Evolutionary conservation across 2,797 vertebrate species (phyloP).

Genomic region (Carduelis carduelis): DNA sequence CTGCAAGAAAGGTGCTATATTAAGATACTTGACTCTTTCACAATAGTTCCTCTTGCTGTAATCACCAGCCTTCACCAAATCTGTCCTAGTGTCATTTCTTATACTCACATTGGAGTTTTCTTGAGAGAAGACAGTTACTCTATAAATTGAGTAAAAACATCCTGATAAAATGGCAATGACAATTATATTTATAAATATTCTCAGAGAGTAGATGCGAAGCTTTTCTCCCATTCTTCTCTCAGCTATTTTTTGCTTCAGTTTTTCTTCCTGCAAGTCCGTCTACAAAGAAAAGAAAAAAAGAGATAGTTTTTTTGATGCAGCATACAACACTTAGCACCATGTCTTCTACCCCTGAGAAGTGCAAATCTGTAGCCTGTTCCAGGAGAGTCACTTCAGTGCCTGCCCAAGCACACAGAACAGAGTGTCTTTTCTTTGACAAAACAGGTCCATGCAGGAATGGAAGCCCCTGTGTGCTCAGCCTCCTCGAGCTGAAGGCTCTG

Average conservation of each 20-base stretch:
- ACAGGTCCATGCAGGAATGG: background rate
- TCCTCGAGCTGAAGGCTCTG: background rate
- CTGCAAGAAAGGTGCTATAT: background rate
- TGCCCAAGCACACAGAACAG: background rate
- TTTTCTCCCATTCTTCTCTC: slow-evolving; percentile 82
- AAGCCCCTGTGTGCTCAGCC: background rate
- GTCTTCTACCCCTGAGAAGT: background rate
- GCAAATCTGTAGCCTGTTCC: background rate
- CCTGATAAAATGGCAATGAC: slow-evolving; percentile 81
- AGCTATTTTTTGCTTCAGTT: slow-evolving; percentile 86
- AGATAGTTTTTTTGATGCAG: background rate
- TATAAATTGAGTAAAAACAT: slow-evolving; percentile 92
- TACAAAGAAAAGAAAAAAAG: slow-evolving; percentile 59
- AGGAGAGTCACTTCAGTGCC: background rate
- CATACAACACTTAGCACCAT: background rate
- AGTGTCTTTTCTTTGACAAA: background rate
- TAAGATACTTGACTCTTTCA: slow-evolving; percentile 9
- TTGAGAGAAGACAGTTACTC: slow-evolving; percentile 88
- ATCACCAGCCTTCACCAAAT: background rate
- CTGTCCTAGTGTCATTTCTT: background rate
- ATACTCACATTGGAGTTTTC: slow-evolving; percentile 71
- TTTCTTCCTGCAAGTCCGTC: slow-evolving; percentile 93
- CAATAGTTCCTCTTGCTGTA: slow-evolving; percentile 20
- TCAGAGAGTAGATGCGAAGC: slow-evolving; percentile 83
- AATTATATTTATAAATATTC: slow-evolving; percentile 86